A percentile compares a stretch with the other conserved stretches of the same genome.
phyloP scores from a whole-genome alignment of 2,888 invertebrate species.

The Callinectes sapidus region DNA sequence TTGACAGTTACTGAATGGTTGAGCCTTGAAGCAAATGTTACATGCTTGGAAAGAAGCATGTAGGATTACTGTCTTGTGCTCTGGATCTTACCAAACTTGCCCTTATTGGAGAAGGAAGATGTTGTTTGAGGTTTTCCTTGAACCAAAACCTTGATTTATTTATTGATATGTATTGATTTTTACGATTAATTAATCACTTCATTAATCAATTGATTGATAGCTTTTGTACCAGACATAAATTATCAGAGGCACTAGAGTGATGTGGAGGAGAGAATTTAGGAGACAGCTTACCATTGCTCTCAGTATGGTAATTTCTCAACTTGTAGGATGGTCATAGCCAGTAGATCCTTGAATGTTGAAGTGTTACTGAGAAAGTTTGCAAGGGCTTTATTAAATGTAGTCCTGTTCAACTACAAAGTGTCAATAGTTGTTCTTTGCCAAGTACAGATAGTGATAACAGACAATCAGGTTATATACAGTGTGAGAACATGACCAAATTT shows the following conservation, averaged over 20 bases:
- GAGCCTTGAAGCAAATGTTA: conserved; percentile 46
- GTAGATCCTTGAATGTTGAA: conserved; percentile 60
- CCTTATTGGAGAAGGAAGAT: conserved; percentile 54
- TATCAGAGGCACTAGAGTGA: conserved; percentile 56
- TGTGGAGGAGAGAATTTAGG: conserved; percentile 65
- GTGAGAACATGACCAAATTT: conserved; percentile 52
- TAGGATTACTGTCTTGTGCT: conserved; percentile 44
- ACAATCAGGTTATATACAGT: conserved; percentile 64
- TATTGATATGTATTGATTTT: conserved; percentile 51
- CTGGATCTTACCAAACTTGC: conserved; percentile 50
- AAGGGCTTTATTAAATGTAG: conserved; percentile 54
- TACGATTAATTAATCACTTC: conserved; percentile 29
- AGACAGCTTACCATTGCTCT: conserved; percentile 57
- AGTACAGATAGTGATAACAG: conserved; percentile 57
- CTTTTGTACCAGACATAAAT: conserved; percentile 7
- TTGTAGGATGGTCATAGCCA: conserved; percentile 57
- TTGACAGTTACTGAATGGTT: conserved; percentile 10
- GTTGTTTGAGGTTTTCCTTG: conserved; percentile 61
- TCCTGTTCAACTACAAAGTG: conserved; percentile 61
- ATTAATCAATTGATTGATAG: conserved; percentile 26
- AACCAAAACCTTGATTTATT: conserved; percentile 52
- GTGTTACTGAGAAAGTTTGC: conserved; percentile 40
- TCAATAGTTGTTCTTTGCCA: conserved; percentile 65
- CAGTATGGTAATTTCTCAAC: conserved; percentile 58
- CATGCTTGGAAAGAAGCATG: conserved; percentile 45